phyloP scores from a whole-genome alignment of 2,113 vertebrate species.

The Marmota monax region DNA sequence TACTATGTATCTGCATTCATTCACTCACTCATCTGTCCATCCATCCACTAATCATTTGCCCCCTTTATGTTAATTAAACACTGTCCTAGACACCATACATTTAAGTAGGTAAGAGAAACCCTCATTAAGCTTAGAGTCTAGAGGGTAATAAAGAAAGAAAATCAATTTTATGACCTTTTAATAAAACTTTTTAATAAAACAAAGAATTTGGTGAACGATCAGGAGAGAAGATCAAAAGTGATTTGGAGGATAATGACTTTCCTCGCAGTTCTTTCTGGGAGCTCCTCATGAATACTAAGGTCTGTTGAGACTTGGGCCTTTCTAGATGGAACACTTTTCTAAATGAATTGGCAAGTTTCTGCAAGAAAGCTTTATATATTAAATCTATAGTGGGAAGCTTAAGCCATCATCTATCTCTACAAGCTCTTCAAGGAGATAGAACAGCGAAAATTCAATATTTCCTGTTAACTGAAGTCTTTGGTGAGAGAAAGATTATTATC shows the following conservation, averaged over 20 bases:
- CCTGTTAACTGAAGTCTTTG: background rate
- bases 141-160: background rate
- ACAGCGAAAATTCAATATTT: background rate
- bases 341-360: background rate
- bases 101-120: slow-evolving; percentile 9
- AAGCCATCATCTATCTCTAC: background rate
- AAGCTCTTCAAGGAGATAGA: background rate
- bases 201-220: background rate
- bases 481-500: background rate
- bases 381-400: background rate
- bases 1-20: background rate
- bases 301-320: background rate
- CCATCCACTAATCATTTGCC: background rate
- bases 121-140: background rate
- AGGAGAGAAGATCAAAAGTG: background rate
- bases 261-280: background rate
- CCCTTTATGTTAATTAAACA: background rate
- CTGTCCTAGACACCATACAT: background rate
- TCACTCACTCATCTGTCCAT: background rate
- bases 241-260: background rate
- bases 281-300: background rate
- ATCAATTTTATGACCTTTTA: background rate
- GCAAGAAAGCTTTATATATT: background rate
- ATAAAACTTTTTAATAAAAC: background rate
- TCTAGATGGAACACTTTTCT: background rate